Base-by-base conservation (phyloP, 2,113 vertebrate genomes). In the Micronycteris hirsuta region DNA sequence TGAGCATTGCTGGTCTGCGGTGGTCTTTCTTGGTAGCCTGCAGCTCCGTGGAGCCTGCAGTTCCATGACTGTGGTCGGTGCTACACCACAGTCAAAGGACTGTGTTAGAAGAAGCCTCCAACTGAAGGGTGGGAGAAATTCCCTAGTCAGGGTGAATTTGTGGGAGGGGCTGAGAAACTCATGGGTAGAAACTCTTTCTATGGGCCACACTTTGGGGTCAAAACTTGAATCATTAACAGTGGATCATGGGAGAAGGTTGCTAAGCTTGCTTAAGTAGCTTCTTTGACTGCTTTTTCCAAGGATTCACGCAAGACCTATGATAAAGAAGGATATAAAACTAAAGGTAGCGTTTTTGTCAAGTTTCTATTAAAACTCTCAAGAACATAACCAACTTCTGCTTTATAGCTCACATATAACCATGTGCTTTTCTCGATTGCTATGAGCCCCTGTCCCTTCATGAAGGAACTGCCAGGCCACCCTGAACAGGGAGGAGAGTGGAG, bases 321-420 rank as follows among this genome's bases (percentile, higher is more conserved):
- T 47, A 65, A 74, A 94, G 77, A 90, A 87, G 54, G 47, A 49
- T 4, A 47, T 20, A 89, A 49, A 73, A 54, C 5, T 31, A 15
- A 76, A 85, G 91, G 12, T 58, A 47, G 2, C 38, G 31, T 36
- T 92, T 92, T 86, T 13, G 71, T 89, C 31, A 24, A 9, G 38
- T 92, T 41, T 92, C 38, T 93, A 22, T 82, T 93, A 80, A 83
- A 33, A 70, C 6, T 19, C 41, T 41, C 20, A n/a, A 82, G 83
- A 93, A 83, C 26, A 47, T 36, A 80, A 71, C 33, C 20, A 56
- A 28, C 36, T 88, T 67, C 41, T 58, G 28, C 43, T 61, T 94
- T 88, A 74, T 61, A 86, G 71, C 38, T 74, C 49, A 67, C 52
- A 24, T 52, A 81, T 68, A 58, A 56, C 77, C 56, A 76, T 14